Evolutionary conservation across 2,888 invertebrate genomes (phyloP).

Genomic region (Hipparchia semele): DNA sequence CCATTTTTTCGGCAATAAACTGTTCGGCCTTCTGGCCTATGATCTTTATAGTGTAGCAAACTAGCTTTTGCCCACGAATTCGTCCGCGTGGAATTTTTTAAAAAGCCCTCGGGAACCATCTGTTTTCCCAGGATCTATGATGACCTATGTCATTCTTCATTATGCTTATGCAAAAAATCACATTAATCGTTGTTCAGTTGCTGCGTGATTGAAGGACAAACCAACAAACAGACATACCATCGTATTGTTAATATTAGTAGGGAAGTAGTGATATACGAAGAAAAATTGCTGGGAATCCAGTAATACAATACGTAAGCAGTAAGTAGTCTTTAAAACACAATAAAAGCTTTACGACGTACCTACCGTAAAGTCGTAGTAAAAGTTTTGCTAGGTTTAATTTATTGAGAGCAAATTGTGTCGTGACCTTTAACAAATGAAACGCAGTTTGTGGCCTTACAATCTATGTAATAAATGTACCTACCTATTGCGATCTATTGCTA

Average conservation of each 20-base stretch:
- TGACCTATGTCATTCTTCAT: too few species aligned
- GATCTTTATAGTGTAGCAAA: slow-evolving; percentile 31
- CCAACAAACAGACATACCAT: too few species aligned
- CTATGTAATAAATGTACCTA: background rate
- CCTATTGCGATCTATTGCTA: background rate
- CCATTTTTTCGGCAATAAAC: slow-evolving; percentile 57
- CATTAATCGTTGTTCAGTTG: too few species aligned
- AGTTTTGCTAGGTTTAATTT: slow-evolving; percentile 22
- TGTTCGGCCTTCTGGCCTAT: slow-evolving; percentile 42
- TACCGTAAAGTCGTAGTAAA: slow-evolving; percentile 17
- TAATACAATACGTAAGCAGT: slow-evolving; percentile 15
- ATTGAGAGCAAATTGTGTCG: slow-evolving; percentile 13
- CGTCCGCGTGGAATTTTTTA: too few species aligned
- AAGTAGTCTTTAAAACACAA: slow-evolving; percentile 1
- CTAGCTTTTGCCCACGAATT: too few species aligned
- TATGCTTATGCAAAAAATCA: too few species aligned
- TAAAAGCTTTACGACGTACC: slow-evolving; percentile 13
- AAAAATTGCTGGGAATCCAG: slow-evolving; percentile 18
- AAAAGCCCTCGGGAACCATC: too few species aligned
- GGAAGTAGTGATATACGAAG: background rate
- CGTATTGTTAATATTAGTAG: too few species aligned
- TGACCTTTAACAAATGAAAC: slow-evolving; percentile 24
- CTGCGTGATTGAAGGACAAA: too few species aligned
- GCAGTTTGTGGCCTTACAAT: slow-evolving; percentile 13
- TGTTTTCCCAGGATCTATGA: too few species aligned